phyloP scores from a whole-genome alignment of 2,888 invertebrate genomes.

The Theretra japonica region DNA sequence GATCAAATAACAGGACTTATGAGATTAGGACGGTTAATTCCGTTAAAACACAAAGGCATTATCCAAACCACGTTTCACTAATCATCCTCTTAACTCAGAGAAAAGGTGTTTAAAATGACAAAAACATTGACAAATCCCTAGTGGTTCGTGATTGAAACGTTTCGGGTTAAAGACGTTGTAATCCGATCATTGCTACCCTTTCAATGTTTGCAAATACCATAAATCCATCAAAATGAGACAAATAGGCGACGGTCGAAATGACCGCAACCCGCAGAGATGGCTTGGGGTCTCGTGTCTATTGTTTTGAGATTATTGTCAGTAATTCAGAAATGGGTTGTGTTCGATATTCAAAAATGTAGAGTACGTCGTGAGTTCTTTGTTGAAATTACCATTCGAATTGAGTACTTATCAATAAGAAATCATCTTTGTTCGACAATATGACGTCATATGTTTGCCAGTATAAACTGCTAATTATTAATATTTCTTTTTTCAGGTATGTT shows the following conservation, averaged over 20 bases:
- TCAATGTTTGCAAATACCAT: conserved; percentile 23
- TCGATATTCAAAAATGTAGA: neutral
- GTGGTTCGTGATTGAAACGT: neutral
- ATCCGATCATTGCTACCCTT: conserved; percentile 57
- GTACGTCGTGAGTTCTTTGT: no score
- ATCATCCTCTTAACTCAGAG: conserved; percentile 5
- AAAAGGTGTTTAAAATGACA: neutral
- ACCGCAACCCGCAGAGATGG: conserved; percentile 9
- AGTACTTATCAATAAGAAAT: neutral
- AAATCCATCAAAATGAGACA: conserved; percentile 30
- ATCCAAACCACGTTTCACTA: conserved; percentile 17
- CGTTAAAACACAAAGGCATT: neutral
- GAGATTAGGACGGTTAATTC: neutral
- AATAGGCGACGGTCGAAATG: neutral
- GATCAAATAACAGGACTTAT: conserved; percentile 3
- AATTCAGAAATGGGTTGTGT: neutral
- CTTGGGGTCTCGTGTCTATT: neutral
- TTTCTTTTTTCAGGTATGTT: conserved; percentile 12
- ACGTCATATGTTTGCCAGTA: no score
- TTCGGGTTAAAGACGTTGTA: conserved; percentile 40
- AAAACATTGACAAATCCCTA: neutral
- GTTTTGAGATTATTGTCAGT: neutral
- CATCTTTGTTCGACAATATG: no score
- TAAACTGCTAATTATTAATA: neutral
- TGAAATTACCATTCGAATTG: no score